phyloP scores from a whole-genome alignment of 2,797 vertebrate species.

The Phoeniculus purpureus region DNA sequence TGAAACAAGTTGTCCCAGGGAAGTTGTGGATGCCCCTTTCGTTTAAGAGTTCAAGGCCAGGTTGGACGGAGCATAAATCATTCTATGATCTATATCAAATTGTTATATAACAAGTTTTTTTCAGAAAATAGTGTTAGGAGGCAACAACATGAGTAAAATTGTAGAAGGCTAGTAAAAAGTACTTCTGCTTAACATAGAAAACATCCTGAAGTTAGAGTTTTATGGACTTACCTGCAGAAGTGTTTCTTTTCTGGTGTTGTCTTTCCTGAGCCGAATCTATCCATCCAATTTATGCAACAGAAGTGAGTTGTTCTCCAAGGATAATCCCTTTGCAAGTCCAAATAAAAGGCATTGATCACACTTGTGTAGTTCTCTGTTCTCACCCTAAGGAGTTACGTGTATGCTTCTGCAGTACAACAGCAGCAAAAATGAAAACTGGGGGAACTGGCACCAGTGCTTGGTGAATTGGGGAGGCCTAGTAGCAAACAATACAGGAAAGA shows the following conservation, averaged over 20 bases:
- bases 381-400: background rate
- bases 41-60: no score
- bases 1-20: no score
- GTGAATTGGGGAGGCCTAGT: background rate
- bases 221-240: background rate
- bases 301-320: background rate
- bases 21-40: no score
- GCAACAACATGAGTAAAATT: background rate
- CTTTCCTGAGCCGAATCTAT: background rate
- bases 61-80: no score
- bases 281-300: background rate
- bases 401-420: background rate
- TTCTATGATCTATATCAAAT: background rate
- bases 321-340: background rate
- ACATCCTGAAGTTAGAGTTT: background rate
- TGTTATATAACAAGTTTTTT: background rate
- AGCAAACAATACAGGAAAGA: background rate
- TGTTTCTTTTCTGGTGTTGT: background rate
- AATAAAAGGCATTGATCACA: background rate
- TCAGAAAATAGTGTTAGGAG: background rate
- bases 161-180: background rate
- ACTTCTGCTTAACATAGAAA: background rate
- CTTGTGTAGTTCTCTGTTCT: background rate
- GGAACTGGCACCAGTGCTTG: background rate
- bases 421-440: background rate